These are phyloP conservation scores for Jaculus jaculus DNA, from an alignment of 2,113 vertebrate species.

Conservation along the genomic window DNA sequence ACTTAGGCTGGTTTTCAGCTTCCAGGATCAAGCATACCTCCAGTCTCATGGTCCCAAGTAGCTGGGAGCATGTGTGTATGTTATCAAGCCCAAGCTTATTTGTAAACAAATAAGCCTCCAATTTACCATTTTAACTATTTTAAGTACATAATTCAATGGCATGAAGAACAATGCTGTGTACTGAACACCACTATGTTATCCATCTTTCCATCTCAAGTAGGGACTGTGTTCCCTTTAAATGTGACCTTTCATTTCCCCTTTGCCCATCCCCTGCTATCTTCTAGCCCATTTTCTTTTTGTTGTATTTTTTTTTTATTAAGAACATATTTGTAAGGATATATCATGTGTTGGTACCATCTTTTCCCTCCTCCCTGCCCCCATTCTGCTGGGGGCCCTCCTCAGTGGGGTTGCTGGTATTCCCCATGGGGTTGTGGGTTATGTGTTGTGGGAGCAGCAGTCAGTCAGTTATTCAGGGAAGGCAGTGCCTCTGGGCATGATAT, in stretches of 20 bases:
- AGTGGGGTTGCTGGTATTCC: too few species aligned
- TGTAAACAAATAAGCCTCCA: not conserved
- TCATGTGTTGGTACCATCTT: too few species aligned
- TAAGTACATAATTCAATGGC: not conserved
- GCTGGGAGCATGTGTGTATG: too few species aligned
- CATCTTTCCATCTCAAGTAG: not conserved
- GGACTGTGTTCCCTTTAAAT: not conserved
- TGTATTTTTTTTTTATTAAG: too few species aligned
- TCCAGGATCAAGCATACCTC: not conserved
- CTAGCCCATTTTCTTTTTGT: not conserved
- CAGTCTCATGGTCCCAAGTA: not conserved
- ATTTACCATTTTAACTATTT: not conserved
- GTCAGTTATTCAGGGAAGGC: too few species aligned
- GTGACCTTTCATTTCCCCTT: not conserved
- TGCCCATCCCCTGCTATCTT: accelerated
- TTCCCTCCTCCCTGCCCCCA: too few species aligned
- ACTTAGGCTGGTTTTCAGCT: not conserved
- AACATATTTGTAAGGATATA: too few species aligned
- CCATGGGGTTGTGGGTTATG: too few species aligned
- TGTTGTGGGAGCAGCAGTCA: too few species aligned
- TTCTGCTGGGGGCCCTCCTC: too few species aligned
- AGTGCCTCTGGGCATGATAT: too few species aligned
- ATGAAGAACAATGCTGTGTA: not conserved
- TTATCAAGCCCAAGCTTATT: not conserved
- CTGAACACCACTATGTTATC: not conserved